Evolutionary conservation across 2,797 vertebrate genomes (phyloP).

Genomic region (Falco rusticolus): DNA sequence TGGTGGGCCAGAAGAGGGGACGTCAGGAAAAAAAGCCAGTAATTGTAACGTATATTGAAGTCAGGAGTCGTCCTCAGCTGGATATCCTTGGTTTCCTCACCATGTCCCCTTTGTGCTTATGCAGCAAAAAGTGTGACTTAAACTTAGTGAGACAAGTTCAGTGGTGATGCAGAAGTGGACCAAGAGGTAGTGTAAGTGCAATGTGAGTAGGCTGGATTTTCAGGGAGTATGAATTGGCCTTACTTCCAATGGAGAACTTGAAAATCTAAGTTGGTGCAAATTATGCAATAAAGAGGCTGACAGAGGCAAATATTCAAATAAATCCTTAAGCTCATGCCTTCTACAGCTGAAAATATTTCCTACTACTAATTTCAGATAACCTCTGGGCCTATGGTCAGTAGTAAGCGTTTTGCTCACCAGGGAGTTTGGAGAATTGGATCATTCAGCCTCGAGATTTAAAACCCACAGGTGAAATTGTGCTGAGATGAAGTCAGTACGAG

Average conservation of each 20-base stretch:
- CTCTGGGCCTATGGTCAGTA: not conserved
- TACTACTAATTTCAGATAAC: not conserved
- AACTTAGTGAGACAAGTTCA: not conserved
- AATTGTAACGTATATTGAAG: not conserved
- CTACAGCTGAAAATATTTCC: not conserved
- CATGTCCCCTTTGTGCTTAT: not conserved
- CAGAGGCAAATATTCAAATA: not conserved
- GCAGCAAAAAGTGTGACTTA: constrained; percentile 13
- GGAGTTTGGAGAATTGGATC: not conserved
- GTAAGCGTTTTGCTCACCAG: not conserved
- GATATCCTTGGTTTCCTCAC: not conserved
- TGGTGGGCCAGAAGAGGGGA: not conserved
- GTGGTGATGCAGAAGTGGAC: not conserved
- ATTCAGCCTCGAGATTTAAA: not conserved
- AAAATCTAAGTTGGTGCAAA: not conserved
- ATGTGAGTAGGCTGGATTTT: not conserved
- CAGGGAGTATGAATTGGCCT: not conserved
- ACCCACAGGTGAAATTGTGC: not conserved
- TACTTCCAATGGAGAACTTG: not conserved
- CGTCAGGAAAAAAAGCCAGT: not conserved
- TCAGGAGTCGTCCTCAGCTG: not conserved
- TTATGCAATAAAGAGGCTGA: not conserved
- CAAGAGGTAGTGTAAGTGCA: not conserved
- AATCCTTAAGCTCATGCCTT: not conserved
- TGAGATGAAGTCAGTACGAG: not conserved